Evolutionary conservation across 2,888 invertebrate genomes (phyloP).

Genomic region (Volucella bombylans): DNA sequence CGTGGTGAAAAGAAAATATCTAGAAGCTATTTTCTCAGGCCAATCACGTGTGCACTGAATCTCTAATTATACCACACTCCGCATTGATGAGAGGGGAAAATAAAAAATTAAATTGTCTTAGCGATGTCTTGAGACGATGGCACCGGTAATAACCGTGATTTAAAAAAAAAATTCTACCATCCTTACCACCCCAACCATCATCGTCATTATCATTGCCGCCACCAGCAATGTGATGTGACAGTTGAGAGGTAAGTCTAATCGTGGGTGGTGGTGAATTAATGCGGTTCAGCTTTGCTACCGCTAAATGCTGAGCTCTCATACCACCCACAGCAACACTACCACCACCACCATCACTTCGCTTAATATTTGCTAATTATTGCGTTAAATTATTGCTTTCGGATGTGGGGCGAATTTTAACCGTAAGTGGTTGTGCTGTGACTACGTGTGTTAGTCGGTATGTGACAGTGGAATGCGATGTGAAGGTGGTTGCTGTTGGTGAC

Average conservation of each 20-base stretch:
- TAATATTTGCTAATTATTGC: slow-evolving; percentile 74
- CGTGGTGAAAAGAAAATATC: slow-evolving; percentile 23
- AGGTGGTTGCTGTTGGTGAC: slow-evolving; percentile 63
- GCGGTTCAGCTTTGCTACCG: slow-evolving; percentile 71
- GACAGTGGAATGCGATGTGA: background rate
- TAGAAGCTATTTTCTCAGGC: slow-evolving; percentile 5
- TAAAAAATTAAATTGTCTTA: slow-evolving; percentile 48
- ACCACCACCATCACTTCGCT: background rate
- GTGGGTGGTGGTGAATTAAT: slow-evolving; percentile 55
- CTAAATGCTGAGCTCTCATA: slow-evolving; percentile 63
- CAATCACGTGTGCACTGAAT: slow-evolving; percentile 57
- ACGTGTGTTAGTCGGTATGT: background rate
- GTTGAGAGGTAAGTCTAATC: slow-evolving; percentile 55
- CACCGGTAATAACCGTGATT: slow-evolving; percentile 36
- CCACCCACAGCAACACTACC: background rate
- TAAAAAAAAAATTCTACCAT: slow-evolving; percentile 10
- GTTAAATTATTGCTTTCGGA: slow-evolving; percentile 70
- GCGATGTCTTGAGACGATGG: background rate
- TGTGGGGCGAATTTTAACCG: slow-evolving; percentile 68
- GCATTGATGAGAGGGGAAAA: background rate
- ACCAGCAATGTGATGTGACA: slow-evolving; percentile 48
- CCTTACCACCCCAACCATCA: background rate
- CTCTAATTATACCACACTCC: slow-evolving; percentile 42
- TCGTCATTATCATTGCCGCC: too few relatives aligned
- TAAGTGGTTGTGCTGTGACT: slow-evolving; percentile 2